phyloP scores from a whole-genome alignment of 2,797 vertebrate species.

The Sebastes elongatus region DNA sequence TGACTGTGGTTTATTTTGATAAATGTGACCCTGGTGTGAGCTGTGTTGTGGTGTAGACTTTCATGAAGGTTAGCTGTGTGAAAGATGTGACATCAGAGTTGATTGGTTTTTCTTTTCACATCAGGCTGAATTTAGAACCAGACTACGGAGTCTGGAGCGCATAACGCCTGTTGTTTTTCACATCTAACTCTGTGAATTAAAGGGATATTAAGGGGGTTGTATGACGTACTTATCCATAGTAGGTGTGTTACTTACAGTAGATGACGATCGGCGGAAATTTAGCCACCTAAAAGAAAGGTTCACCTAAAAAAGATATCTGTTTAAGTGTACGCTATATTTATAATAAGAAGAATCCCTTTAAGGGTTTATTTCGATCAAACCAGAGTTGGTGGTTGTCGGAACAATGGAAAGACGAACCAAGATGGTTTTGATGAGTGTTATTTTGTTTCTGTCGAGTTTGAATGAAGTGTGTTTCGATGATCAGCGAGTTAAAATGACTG shows the following conservation, averaged over 20 bases:
- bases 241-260: no score
- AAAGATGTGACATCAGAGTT: conserved; percentile 9
- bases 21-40: conserved; percentile 22
- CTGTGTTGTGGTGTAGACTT: conserved; percentile 6
- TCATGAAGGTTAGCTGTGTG: conserved; percentile 5
- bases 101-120: not conserved
- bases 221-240: no score
- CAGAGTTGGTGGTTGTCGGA: not conserved
- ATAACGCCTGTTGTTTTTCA: not conserved
- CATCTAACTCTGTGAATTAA: not conserved
- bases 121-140: not conserved
- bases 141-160: not conserved
- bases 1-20: conserved; percentile 52
- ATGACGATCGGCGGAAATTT: no score
- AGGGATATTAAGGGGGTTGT: no score
- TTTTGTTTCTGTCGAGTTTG: not conserved
- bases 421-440: not conserved
- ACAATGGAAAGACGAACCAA: not conserved
- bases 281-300: no score
- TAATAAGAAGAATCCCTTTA: no score
- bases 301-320: no score
- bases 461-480: not conserved
- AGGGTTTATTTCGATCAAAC: not conserved
- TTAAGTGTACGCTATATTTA: no score
- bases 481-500: not conserved